Evolutionary conservation across 2,113 vertebrate species (phyloP).

Genomic region (Plestiodon gilberti): DNA sequence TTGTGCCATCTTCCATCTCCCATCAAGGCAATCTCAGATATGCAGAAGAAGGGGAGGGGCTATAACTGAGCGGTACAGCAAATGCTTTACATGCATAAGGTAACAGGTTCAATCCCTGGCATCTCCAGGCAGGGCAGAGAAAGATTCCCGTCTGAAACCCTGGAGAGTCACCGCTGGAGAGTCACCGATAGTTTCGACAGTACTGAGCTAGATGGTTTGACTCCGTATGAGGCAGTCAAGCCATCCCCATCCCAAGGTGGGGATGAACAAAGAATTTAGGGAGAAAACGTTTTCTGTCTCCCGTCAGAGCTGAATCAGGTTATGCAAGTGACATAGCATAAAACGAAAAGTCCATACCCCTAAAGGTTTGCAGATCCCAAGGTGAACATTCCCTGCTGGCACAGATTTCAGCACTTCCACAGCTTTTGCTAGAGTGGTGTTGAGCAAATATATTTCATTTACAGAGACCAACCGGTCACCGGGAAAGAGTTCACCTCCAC

Average conservation of each 20-base stretch:
- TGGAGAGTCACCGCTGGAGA: too few species aligned
- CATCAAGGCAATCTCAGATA: too few species aligned
- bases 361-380: constrained; percentile 92
- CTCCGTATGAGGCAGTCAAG: too few species aligned
- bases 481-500: constrained; percentile 79
- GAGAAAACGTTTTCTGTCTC: neutral
- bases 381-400: constrained; percentile 81
- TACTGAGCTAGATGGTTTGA: too few species aligned
- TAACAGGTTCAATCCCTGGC: too few species aligned
- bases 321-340: fast-evolving
- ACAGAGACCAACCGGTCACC: constrained; percentile 94
- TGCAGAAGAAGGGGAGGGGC: too few species aligned
- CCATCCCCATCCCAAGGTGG: neutral
- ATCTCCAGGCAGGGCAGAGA: too few species aligned
- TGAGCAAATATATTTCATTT: constrained; percentile 83
- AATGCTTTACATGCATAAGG: too few species aligned
- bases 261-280: neutral
- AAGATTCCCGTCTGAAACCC: too few species aligned
- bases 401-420: constrained; percentile 90
- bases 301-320: neutral
- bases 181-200: too few species aligned
- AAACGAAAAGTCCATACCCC: constrained; percentile 74
- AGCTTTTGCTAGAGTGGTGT: constrained; percentile 80
- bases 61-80: too few species aligned
- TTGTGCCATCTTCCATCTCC: too few species aligned